Evolutionary conservation across 2,888 invertebrate genomes (phyloP).

Genomic region (Cheilosia soror): DNA sequence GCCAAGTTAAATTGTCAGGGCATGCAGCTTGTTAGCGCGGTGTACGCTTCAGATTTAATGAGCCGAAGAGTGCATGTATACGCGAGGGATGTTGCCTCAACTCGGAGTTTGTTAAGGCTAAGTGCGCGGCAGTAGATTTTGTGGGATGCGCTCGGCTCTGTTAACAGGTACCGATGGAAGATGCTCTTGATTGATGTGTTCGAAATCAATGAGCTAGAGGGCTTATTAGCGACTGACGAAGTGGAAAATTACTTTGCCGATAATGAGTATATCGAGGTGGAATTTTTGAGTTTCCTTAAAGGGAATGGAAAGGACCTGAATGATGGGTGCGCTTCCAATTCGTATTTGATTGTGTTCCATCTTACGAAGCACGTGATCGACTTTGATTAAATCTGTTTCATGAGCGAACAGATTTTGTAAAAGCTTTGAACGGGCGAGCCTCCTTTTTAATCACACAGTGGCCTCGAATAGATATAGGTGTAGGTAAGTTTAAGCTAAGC

Average conservation of each 20-base stretch:
- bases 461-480: too few species aligned
- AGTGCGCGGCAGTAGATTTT: slow-evolving; percentile 4
- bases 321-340: neutral
- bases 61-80: slow-evolving; percentile 21
- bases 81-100: slow-evolving; percentile 15
- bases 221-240: slow-evolving; percentile 36
- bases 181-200: slow-evolving; percentile 51
- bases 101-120: slow-evolving; percentile 6
- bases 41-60: slow-evolving; percentile 63
- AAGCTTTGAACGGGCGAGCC: too few species aligned
- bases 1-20: slow-evolving; percentile 57
- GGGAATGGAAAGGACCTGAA: neutral
- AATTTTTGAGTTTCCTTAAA: slow-evolving; percentile 6
- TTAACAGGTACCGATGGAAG: slow-evolving; percentile 9
- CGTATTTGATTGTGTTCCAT: neutral
- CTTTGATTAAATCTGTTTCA: too few species aligned
- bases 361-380: too few species aligned
- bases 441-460: too few species aligned
- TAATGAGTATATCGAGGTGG: slow-evolving; percentile 60
- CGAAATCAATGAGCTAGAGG: slow-evolving; percentile 55
- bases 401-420: too few species aligned
- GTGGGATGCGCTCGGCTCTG: slow-evolving; percentile 7
- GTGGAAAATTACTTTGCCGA: slow-evolving; percentile 55
- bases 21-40: slow-evolving; percentile 67
- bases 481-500: too few species aligned